Base-by-base conservation (phyloP, 1,140 invertebrate genomes). In the Papilio helenus region DNA sequence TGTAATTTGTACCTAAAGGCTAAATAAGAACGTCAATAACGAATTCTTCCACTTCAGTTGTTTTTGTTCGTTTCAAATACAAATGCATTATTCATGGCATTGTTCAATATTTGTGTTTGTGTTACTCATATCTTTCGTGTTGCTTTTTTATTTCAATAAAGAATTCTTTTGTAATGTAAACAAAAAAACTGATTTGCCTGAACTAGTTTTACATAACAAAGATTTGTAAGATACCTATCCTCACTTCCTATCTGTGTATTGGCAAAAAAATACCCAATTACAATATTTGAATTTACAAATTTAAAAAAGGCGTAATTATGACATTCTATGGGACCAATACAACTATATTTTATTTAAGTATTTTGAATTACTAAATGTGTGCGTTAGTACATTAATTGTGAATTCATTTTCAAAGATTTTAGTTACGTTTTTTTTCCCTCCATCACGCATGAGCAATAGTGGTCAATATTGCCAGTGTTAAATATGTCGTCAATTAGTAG, bases 51-150 rank as follows among this genome's bases (percentile, higher is more conserved):
- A 26, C 58, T 26, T 61, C 23, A 61, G 58, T 26, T 23, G 20
- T 61, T 61, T 61, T 26, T 61, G 23, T 55, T 55, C 51, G 18
- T 20, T 55, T 20, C 51, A 55, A 55, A 55, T 61, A 61, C 58
- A 61, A 61, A 61, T 61, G 58, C 23, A 61, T 61, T 61, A 61
- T 61, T 61, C 58, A 61, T 61, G 58, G 58, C 23, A 61, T 61
- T 61, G 58, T 26, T 61, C 58, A 61, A 61, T 61, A 61, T 61
- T 26, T 61, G 58, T 61, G 58, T 61, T 61, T 61, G 58, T 61
- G 58, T 61, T 61, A 61, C 9, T 61, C 23, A 61, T 26, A 26
- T 61, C 58, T 61, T 61, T 3, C 23, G 58, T 26, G 20, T 61
- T 61, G 23, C 23, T 26, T 61, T 58, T 61, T 61, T 61, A 61